A percentile compares a stretch with the other conserved stretches of the same genome.
phyloP scores from a whole-genome alignment of 2,888 invertebrate genomes.

The Cantharis flavilabris region DNA sequence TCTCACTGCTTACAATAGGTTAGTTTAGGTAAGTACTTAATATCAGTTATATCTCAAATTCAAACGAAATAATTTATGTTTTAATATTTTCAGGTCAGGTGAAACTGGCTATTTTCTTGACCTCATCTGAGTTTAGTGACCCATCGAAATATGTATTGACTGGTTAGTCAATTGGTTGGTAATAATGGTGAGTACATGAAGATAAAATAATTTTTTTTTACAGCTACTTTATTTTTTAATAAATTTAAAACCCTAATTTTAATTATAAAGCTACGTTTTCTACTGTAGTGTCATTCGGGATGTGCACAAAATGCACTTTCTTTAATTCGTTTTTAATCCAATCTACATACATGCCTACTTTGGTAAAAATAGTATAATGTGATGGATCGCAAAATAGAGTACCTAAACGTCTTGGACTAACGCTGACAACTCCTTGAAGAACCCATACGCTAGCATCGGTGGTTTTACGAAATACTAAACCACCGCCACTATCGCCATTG shows the following conservation, averaged over 20 bases:
- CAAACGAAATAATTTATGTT: too few relatives aligned
- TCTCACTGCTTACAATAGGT: too few relatives aligned
- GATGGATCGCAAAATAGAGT: constrained; percentile 53
- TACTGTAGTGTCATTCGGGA: neutral
- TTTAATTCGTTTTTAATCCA: constrained; percentile 47
- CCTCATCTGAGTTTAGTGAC: too few relatives aligned
- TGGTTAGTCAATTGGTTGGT: too few relatives aligned
- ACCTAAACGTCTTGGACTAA: constrained; percentile 53
- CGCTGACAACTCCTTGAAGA: constrained; percentile 57
- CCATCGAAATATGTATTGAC: too few relatives aligned
- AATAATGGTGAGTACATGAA: too few relatives aligned
- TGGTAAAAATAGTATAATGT: constrained; percentile 57
- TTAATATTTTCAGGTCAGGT: too few relatives aligned
- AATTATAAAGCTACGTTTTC: constrained; percentile 1
- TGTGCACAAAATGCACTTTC: constrained; percentile 4
- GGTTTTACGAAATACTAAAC: constrained; percentile 57
- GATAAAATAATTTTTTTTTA: neutral
- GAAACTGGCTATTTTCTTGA: too few relatives aligned
- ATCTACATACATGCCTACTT: constrained; percentile 49
- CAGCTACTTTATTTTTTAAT: neutral
- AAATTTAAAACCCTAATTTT: neutral
- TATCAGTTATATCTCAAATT: too few relatives aligned
- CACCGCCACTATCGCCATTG: constrained; percentile 69
- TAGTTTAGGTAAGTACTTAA: too few relatives aligned
- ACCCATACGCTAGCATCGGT: constrained; percentile 44